A percentile compares a stretch with the other conserved stretches of the same genome.
phyloP scores from a whole-genome alignment of 2,113 vertebrate genomes.

The Rafetus swinhoei region DNA sequence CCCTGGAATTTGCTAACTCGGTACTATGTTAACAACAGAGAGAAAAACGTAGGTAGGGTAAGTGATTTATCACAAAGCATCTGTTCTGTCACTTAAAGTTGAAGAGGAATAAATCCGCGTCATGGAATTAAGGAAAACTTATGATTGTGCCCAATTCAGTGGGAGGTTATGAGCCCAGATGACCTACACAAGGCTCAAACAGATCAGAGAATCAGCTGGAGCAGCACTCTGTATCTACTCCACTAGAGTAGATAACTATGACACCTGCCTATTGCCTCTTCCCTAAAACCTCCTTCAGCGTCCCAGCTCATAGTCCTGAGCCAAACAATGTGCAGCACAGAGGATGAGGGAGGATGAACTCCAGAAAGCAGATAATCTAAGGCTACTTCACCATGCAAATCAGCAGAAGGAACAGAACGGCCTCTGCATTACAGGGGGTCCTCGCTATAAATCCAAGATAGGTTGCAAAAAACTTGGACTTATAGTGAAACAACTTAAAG shows the following conservation, averaged over 20 bases:
- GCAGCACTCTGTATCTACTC: background rate
- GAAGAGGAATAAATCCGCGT: background rate
- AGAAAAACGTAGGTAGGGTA: rapidly evolving
- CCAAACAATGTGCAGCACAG: background rate
- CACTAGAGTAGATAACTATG: background rate
- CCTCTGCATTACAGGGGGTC: no score
- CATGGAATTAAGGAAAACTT: rapidly evolving
- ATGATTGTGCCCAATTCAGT: background rate
- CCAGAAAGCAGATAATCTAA: background rate
- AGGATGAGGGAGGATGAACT: background rate
- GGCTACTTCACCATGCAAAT: background rate
- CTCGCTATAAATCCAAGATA: no score
- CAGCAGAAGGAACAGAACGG: background rate
- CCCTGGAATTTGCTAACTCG: background rate
- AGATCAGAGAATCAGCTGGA: background rate
- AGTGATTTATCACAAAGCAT: background rate
- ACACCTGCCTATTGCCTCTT: background rate
- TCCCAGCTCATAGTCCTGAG: background rate
- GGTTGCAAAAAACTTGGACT: no score
- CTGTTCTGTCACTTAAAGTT: background rate
- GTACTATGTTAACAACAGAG: background rate
- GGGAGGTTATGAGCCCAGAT: background rate
- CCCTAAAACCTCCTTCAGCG: background rate
- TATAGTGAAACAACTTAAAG: no score
- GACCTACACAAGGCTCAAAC: background rate